Evolutionary conservation across 2,888 invertebrate species (phyloP).

Genomic region (Eupithecia insigniata): DNA sequence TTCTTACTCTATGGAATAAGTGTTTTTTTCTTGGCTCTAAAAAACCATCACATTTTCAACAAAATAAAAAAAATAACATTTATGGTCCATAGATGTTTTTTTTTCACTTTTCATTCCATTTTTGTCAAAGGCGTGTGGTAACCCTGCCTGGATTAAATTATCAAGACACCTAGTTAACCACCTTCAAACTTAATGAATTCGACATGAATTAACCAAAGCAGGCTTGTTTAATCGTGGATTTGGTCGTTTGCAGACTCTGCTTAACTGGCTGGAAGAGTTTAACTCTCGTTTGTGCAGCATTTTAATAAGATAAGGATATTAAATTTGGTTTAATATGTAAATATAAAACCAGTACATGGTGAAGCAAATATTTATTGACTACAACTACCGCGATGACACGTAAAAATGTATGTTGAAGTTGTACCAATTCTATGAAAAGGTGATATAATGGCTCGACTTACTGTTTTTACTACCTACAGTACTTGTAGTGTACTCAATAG

Average conservation of each 20-base stretch:
- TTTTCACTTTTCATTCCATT: not conserved
- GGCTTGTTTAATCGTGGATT: slow-evolving; percentile 44
- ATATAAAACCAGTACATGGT: not conserved
- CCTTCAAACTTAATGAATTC: slow-evolving; percentile 81
- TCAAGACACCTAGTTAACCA: slow-evolving; percentile 83
- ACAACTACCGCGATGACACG: not conserved
- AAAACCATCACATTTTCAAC: not conserved
- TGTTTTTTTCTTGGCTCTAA: no score
- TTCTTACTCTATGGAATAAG: not conserved
- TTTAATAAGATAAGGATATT: not conserved
- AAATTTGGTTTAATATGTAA: not conserved
- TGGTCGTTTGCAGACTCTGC: slow-evolving; percentile 43
- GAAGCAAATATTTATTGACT: not conserved
- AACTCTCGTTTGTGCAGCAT: slow-evolving; percentile 12
- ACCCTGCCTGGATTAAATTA: slow-evolving; percentile 77
- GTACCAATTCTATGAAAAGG: no score
- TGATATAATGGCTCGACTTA: no score
- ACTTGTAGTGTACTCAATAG: no score
- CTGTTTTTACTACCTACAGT: no score
- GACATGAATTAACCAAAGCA: slow-evolving; percentile 72
- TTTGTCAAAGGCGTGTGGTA: not conserved
- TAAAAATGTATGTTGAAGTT: not conserved
- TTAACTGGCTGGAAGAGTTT: slow-evolving; percentile 25
- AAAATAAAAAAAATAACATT: not conserved
- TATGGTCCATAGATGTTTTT: not conserved